Base-by-base conservation (phyloP, 2,797 vertebrate species). In the Peromyscus nudipes region DNA sequence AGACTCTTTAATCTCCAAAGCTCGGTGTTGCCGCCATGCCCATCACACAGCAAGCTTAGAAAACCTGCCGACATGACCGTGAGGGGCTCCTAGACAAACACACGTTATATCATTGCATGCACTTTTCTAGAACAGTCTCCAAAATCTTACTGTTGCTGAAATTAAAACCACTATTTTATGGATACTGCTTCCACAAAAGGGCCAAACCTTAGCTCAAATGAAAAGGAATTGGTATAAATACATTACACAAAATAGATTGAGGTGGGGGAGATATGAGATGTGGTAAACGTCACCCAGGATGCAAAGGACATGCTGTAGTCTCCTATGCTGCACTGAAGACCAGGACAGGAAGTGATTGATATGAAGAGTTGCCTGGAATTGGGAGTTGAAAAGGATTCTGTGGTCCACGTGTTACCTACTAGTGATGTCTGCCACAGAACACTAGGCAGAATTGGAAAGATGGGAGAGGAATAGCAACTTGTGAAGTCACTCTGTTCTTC, bases 371-470 rank as follows among this genome's bases (percentile, higher is more conserved):
- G 17, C 76, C 89, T 65, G 3, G 27, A 46, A 8, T n/a, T 31
- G 46, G 64, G 82, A 71, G 64, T 69, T 83, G 77, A 94, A 89
- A 82, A 96, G 86, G 62, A 89, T 40, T 62, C 75, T 43, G 84
- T 85, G 69, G 31, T 7, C 71, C 55, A 23, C 4, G 27, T 80
- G 71, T 60, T 90, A 55, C 71, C 69, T 40, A 12, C 85, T 82
- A 65, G 79, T 14, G 37, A 84, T 67, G 55, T 73, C 92, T 94
- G 91, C 83, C 49, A 12, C 8, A 40, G 86, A 27, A 16, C 75
- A 71, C 57, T 2, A 2, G 4, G 27, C 14, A 40, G 76, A 67
- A 21, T 31, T 79, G 37, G 40, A 29, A 49, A 55, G 14, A 11
- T 13, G 2, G 14, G 19, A 52, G 5, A 31, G 37, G 37, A 21